A percentile compares a stretch with the other conserved stretches of the same genome.
Conservation (phyloP, 1,140 invertebrate genomes). For the Drosophila prosaltans region DNA sequence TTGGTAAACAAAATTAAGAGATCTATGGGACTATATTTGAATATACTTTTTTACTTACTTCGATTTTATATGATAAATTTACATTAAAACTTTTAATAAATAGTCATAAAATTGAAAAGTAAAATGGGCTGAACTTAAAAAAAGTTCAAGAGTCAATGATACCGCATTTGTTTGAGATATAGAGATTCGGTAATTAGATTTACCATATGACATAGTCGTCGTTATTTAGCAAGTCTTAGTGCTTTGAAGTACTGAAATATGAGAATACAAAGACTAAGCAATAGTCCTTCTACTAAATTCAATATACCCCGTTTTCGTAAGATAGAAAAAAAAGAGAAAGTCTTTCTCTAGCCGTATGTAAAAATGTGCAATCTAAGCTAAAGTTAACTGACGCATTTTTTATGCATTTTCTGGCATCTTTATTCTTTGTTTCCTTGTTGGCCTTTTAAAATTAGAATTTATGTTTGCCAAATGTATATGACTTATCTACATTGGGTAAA, state of each 20-base stretch:
- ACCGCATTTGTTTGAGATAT: no score
- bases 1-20: neutral
- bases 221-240: no score
- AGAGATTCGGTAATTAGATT: no score
- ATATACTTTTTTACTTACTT: no score
- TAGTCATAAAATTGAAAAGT: no score
- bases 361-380: slow-evolving; percentile 48
- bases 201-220: no score
- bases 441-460: slow-evolving; percentile 10
- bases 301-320: neutral
- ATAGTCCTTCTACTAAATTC: neutral
- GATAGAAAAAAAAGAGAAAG: neutral
- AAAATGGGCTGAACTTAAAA: no score
- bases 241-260: no score
- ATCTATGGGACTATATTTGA: no score
- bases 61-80: no score
- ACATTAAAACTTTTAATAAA: no score
- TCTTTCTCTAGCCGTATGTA: slow-evolving; percentile 8
- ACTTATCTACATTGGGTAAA: neutral
- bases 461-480: slow-evolving; percentile 1
- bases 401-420: neutral
- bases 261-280: neutral
- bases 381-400: slow-evolving; percentile 18
- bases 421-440: neutral
- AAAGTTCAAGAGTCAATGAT: no score